Evolutionary conservation across 92 coral and sea anemone species (phyloP).

Genomic region (Anthopleura xanthogrammica): DNA sequence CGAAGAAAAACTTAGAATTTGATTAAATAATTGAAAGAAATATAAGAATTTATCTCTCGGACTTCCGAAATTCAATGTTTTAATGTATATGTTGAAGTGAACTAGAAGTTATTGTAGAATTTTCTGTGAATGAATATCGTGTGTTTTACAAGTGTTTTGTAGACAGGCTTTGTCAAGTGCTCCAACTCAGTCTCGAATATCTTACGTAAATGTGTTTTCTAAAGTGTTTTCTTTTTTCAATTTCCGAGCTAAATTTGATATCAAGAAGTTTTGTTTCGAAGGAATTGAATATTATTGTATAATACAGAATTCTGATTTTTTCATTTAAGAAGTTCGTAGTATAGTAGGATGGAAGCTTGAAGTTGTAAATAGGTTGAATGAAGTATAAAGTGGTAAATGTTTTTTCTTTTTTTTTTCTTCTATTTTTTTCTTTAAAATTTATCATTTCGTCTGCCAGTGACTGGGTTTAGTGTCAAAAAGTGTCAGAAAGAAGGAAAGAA

Average conservation of each 20-base stretch:
- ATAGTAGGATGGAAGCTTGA: no score
- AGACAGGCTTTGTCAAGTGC: background rate
- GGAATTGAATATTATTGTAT: background rate
- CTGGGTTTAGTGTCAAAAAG: no score
- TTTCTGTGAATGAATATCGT: background rate
- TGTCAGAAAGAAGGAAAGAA: no score
- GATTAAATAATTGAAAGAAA: background rate
- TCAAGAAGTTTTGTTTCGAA: background rate
- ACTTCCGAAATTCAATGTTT: background rate
- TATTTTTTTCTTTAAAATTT: no score
- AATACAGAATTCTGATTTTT: no score
- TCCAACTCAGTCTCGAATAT: background rate
- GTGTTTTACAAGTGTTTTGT: background rate
- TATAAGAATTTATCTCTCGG: background rate
- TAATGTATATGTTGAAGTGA: background rate
- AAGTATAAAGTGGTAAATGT: no score
- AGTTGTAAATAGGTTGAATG: no score
- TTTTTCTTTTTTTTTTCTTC: no score
- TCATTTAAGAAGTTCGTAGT: no score
- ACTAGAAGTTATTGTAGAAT: background rate
- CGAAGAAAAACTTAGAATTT: slow-evolving; percentile 76
- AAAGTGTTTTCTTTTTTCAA: background rate
- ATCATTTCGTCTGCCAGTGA: no score
- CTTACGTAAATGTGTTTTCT: background rate
- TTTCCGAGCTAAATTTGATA: background rate